phyloP scores from a whole-genome alignment of 1,140 invertebrate genomes.

The Drosophila athabasca region DNA sequence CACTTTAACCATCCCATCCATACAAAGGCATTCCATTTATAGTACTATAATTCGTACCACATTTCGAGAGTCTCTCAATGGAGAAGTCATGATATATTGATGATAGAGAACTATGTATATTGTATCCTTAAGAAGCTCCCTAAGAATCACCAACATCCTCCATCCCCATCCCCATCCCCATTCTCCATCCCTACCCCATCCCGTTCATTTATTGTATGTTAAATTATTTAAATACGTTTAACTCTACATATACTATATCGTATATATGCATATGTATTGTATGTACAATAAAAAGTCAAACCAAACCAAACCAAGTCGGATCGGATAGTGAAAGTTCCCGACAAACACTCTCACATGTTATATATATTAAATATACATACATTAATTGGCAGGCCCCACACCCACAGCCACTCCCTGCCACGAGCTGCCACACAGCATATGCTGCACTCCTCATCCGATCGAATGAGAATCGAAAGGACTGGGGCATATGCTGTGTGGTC shows the following conservation, averaged over 20 bases:
- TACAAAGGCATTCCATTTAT: not conserved
- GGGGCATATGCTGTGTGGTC: conserved; percentile 10
- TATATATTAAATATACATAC: conserved; percentile 46
- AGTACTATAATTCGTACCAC: conserved; percentile 2
- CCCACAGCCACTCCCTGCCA: not conserved
- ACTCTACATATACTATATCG: conserved; percentile 53
- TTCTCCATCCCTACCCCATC: no score
- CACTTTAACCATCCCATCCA: conserved; percentile 6
- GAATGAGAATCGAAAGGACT: not conserved
- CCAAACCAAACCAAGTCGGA: not conserved
- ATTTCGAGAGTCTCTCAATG: conserved; percentile 42
- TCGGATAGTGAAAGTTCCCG: no score
- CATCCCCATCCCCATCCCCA: no score
- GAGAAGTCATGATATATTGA: conserved; percentile 32
- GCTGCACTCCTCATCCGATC: no score
- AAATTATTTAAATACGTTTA: conserved; percentile 67
- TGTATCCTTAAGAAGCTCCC: conserved; percentile 48
- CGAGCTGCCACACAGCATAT: not conserved
- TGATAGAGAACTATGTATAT: conserved; percentile 57
- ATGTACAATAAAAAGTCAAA: conserved; percentile 60
- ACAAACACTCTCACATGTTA: conserved; percentile 65
- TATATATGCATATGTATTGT: conserved; percentile 52
- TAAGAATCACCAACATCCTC: conserved; percentile 4
- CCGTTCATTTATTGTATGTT: conserved; percentile 68
- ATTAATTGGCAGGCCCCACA: conserved; percentile 2